A percentile compares a stretch with the other conserved stretches of the same genome.
Conservation (phyloP, 2,888 invertebrate genomes). For the Aelia acuminata region DNA sequence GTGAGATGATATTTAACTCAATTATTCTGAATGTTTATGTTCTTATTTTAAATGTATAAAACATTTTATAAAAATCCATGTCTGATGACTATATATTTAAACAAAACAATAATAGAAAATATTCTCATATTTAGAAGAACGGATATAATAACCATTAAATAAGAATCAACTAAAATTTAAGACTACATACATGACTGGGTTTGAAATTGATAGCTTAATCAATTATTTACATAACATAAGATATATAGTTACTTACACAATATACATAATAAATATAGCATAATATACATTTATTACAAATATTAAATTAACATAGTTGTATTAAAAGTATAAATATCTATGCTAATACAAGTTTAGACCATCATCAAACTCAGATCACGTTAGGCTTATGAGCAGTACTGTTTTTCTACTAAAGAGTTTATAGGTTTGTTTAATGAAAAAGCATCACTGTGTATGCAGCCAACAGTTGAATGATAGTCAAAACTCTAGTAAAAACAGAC, state of each 20-base stretch:
- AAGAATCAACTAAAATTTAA: background rate
- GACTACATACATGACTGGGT: background rate
- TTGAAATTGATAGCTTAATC: background rate
- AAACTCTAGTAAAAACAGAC: too few species aligned
- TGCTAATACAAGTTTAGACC: too few species aligned
- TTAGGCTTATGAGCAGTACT: too few species aligned
- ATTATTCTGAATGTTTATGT: background rate
- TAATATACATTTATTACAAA: background rate
- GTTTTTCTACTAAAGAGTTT: too few species aligned
- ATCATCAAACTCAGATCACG: too few species aligned
- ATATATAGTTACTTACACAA: slow-evolving; percentile 23
- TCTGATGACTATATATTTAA: background rate
- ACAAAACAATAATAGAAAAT: background rate
- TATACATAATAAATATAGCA: slow-evolving; percentile 12
- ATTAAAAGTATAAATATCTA: too few species aligned
- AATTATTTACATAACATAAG: slow-evolving; percentile 15
- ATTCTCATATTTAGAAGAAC: background rate
- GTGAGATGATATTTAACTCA: background rate
- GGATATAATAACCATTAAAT: background rate
- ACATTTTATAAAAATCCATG: background rate
- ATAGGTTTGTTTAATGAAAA: too few species aligned
- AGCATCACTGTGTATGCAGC: too few species aligned
- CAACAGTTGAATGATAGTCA: too few species aligned
- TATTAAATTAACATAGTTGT: background rate
- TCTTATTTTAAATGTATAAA: background rate